Evolutionary conservation across 1,140 invertebrate genomes (phyloP).

Genomic region (Camponotus floridanus): DNA sequence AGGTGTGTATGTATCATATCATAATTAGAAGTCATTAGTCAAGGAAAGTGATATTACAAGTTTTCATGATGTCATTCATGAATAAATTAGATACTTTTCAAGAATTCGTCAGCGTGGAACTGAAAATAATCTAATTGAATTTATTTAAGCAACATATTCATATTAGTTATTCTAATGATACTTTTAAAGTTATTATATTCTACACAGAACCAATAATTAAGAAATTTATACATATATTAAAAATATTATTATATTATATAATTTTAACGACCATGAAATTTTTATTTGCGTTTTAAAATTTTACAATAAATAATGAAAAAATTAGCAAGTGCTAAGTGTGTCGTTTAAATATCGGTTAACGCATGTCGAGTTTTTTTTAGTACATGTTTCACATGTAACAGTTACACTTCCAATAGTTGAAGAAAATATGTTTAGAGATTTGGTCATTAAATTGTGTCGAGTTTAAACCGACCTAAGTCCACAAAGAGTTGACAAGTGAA

Average conservation of each 20-base stretch:
- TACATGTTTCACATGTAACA: no score
- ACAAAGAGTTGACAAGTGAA: slow-evolving; percentile 4
- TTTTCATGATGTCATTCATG: neutral
- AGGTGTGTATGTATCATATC: neutral
- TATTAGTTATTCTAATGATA: neutral
- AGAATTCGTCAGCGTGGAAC: neutral
- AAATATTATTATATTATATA: no score
- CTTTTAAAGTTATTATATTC: no score
- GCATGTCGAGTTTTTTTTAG: no score
- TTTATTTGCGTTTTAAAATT: no score
- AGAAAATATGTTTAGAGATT: neutral
- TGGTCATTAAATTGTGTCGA: neutral
- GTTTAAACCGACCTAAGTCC: neutral
- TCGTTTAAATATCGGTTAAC: no score
- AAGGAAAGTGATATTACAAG: neutral
- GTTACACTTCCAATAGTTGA: no score
- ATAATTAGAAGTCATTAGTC: neutral
- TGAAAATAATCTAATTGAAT: neutral
- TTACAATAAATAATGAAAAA: no score
- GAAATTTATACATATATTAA: no score
- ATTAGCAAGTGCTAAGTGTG: no score
- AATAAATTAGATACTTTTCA: neutral
- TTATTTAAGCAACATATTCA: neutral
- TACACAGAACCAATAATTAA: no score
- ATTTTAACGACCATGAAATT: no score